Base-by-base conservation (phyloP, 2,888 invertebrate genomes). In the Drosophila birchii region DNA sequence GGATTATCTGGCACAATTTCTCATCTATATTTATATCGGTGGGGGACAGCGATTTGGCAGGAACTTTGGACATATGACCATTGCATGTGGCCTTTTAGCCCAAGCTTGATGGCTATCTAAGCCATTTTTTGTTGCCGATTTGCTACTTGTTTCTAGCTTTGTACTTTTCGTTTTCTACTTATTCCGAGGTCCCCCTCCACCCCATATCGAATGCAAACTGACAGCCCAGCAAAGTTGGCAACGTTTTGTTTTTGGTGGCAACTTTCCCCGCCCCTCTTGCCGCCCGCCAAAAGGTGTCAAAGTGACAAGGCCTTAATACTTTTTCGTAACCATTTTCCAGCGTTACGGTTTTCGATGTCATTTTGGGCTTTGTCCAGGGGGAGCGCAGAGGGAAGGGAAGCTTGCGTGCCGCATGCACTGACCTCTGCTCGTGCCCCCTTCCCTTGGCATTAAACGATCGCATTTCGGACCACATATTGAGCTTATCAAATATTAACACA, bases 401-500 rank as follows among this genome's bases (percentile, higher is more conserved):
- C 53, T 67, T 78, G 81, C 81, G 79, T 81, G 71, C 75, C 60
- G 60, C 81, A 82, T 80, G 81, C 82, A 80, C 49, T 51, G 64
- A 49, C 41, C 54, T 36, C 51, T 32, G 32, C 49, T 14, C 29
- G 49, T 32, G 49, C 32, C 51, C 51, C 45, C 59, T 51, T 49
- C 51, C 45, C 56, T 54, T 49, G 23, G 20, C 73, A 70, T 80
- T 63, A 14, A 23, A 36, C 64, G 64, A 63, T 66, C 64, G 64
- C 64, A 62, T 63, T 66, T 66, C 64, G 64, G 84, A 81, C 84
- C 86, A 80, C 86, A 86, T 88, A 86, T 84, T 76, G 86, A 78
- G 84, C 80, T 83, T 86, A 89, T 88, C 78, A 88, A 88, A 89
- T 89, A 88, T 88, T 88, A 89, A 89, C 81, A 89, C 80, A 84